Conservation (phyloP, 2,797 vertebrate genomes). For the Halcyon badia region DNA sequence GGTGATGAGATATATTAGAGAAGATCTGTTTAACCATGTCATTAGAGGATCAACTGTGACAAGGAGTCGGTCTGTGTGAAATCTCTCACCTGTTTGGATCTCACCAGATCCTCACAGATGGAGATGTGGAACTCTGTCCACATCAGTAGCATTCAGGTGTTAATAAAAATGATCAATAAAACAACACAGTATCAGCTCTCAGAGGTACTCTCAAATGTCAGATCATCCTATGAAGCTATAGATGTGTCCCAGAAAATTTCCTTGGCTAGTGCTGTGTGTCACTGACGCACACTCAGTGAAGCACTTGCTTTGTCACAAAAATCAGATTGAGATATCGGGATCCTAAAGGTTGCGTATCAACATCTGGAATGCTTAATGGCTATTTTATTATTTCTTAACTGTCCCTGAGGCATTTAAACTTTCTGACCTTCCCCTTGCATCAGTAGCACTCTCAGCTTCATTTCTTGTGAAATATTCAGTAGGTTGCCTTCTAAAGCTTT, state of each 20-base stretch:
- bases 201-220: background rate
- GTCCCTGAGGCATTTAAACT: background rate
- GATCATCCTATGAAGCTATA: background rate
- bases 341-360: background rate
- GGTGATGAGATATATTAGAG: background rate
- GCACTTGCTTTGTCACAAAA: rapidly evolving
- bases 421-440: conserved; percentile 35
- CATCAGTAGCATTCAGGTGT: background rate
- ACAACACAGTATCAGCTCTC: background rate
- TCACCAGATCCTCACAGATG: rapidly evolving
- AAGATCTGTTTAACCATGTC: background rate
- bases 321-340: background rate
- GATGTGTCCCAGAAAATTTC: background rate
- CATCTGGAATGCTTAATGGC: background rate
- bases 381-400: conserved; percentile 27
- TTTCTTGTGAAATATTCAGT: conserved; percentile 54
- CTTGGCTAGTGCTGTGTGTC: background rate
- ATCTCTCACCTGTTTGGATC: background rate
- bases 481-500: conserved; percentile 41
- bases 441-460: background rate
- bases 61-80: background rate
- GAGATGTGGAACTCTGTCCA: background rate
- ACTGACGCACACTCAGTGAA: background rate
- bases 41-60: background rate
- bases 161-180: background rate